Conservation (phyloP, 2,888 invertebrate species). For the Sericinus montela region DNA sequence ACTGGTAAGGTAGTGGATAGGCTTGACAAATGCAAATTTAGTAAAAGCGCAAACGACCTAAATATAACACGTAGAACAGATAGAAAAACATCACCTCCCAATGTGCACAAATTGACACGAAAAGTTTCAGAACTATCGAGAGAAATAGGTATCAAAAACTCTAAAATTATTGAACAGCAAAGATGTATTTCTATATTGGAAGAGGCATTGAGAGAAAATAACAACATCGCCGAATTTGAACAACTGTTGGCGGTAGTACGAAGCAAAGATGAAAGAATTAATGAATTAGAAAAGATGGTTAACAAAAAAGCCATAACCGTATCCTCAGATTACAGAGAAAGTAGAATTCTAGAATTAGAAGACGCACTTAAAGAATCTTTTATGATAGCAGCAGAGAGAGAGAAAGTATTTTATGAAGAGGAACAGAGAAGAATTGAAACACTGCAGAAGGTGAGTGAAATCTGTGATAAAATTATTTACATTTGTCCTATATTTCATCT, state of each 20-base stretch:
- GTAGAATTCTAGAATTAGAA: constrained; percentile 86
- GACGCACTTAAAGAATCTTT: constrained; percentile 91
- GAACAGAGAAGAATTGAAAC: constrained; percentile 81
- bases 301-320: constrained; percentile 67
- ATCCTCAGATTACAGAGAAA: constrained; percentile 62
- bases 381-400: constrained; percentile 83
- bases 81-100: constrained; percentile 39
- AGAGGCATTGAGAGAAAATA: constrained; percentile 75
- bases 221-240: constrained; percentile 78
- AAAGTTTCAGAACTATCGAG: constrained; percentile 66
- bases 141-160: constrained; percentile 71
- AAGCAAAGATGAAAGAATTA: constrained; percentile 83
- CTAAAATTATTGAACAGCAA: constrained; percentile 77
- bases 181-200: constrained; percentile 74
- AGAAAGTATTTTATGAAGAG: constrained; percentile 82
- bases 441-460: constrained; percentile 79
- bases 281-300: constrained; percentile 85
- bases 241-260: constrained; percentile 77
- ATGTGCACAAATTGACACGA: constrained; percentile 52
- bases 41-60: constrained; percentile 65
- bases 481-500: no score
- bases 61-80: constrained; percentile 39
- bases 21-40: constrained; percentile 72
- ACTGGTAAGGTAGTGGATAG: constrained; percentile 80
- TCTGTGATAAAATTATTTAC: no score